phyloP scores from a whole-genome alignment of 2,888 invertebrate species.

The Drosophila rellima region DNA sequence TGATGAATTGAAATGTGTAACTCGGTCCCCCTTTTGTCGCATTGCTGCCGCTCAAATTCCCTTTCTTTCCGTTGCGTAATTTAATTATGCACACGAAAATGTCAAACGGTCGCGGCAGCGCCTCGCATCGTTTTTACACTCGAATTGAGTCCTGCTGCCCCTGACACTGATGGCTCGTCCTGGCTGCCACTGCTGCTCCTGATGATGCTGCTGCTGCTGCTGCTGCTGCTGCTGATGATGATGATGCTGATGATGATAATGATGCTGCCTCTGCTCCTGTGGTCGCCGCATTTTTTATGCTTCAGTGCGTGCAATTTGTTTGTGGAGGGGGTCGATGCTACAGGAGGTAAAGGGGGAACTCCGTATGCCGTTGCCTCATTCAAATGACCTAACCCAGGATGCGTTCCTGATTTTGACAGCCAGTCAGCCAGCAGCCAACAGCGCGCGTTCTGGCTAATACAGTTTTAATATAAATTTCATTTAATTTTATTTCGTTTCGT shows the following conservation, averaged over 20 bases:
- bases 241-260: constrained; percentile 27
- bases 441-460: constrained; percentile 60
- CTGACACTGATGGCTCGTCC: constrained; percentile 11
- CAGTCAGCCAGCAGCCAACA: constrained; percentile 33
- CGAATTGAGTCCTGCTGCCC: constrained; percentile 72
- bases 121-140: constrained; percentile 73
- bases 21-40: constrained; percentile 5
- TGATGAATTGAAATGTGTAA: constrained; percentile 26
- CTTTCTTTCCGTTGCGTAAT: constrained; percentile 53
- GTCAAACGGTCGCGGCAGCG: constrained; percentile 68
- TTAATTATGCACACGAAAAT: constrained; percentile 79
- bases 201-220: constrained; percentile 6
- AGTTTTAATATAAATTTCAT: constrained; percentile 75
- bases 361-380: constrained; percentile 59
- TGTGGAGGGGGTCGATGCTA: constrained; percentile 6
- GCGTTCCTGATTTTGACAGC: constrained; percentile 74
- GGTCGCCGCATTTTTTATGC: constrained; percentile 77
- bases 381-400: constrained; percentile 74
- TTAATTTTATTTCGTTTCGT: constrained; percentile 65
- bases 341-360: constrained; percentile 14
- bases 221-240: neutral
- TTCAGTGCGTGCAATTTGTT: constrained; percentile 76
- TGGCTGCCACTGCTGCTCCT: constrained; percentile 27
- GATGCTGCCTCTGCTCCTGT: constrained; percentile 52
- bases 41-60: constrained; percentile 14